A percentile compares a stretch with the other conserved stretches of the same genome.
phyloP scores from a whole-genome alignment of 2,888 invertebrate species.

The Tridacna gigas region DNA sequence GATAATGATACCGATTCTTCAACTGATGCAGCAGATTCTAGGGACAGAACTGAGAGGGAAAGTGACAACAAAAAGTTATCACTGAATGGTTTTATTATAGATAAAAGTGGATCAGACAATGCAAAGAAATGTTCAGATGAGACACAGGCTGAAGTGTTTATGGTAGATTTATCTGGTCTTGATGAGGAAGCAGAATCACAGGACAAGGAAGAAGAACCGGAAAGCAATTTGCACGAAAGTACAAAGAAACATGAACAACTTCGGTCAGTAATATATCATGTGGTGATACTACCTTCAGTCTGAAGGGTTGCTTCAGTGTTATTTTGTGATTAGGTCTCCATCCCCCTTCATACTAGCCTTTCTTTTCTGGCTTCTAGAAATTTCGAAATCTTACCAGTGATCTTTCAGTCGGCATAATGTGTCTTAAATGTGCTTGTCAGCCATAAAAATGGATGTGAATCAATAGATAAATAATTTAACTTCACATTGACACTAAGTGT shows the following conservation, averaged over 20 bases:
- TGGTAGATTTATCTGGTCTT: background rate
- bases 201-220: background rate
- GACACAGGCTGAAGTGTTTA: conserved; percentile 10
- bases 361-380: too few species aligned
- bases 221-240: background rate
- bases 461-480: too few species aligned
- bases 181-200: background rate
- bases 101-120: background rate
- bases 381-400: too few species aligned
- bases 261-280: too few species aligned
- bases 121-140: background rate
- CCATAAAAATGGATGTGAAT: too few species aligned
- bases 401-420: too few species aligned
- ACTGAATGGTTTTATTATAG: background rate
- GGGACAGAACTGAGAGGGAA: background rate
- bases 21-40: background rate
- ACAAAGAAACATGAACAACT: background rate
- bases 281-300: too few species aligned
- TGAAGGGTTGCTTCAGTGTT: too few species aligned
- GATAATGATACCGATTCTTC: background rate
- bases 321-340: too few species aligned
- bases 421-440: too few species aligned
- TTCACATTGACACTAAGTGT: too few species aligned
- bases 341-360: too few species aligned
- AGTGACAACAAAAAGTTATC: background rate